A percentile compares a stretch with the other conserved stretches of the same genome.
Conservation (phyloP, 53 echinoderm and acorn worm genomes). For the Mesocentrotus franciscanus region DNA sequence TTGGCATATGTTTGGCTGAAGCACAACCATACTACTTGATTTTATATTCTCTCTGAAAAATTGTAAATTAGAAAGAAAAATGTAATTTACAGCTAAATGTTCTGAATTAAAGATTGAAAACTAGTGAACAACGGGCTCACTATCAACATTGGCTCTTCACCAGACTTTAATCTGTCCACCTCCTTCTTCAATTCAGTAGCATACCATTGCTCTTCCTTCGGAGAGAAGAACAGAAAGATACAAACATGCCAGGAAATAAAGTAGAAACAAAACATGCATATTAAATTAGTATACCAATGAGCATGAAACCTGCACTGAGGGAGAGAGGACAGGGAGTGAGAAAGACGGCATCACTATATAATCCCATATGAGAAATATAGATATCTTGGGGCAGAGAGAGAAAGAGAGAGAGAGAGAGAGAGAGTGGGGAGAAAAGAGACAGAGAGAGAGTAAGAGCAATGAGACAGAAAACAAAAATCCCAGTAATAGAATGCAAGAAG, state of each 20-base stretch:
- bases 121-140: constrained; percentile 53
- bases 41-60: too few relatives aligned
- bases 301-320: not conserved
- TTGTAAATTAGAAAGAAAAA: not conserved
- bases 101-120: not conserved
- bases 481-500: not conserved
- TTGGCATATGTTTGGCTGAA: not conserved
- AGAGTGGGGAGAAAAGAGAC: not conserved
- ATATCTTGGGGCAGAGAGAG: too few relatives aligned
- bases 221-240: constrained; percentile 47
- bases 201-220: constrained; percentile 97
- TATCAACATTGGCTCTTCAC: constrained; percentile 51
- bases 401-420: not conserved
- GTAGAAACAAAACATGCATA: constrained; percentile 27
- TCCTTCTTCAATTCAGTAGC: constrained; percentile 90
- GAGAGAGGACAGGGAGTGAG: not conserved
- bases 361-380: too few relatives aligned
- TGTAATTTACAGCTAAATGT: not conserved
- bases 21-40: not conserved
- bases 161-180: constrained; percentile 78
- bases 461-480: not conserved
- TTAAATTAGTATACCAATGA: not conserved
- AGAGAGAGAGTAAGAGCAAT: not conserved
- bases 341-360: too few relatives aligned
- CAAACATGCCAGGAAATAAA: constrained; percentile 7